Evolutionary conservation across 1,140 invertebrate species (phyloP).

Genomic region (Nasonia vitripennis): DNA sequence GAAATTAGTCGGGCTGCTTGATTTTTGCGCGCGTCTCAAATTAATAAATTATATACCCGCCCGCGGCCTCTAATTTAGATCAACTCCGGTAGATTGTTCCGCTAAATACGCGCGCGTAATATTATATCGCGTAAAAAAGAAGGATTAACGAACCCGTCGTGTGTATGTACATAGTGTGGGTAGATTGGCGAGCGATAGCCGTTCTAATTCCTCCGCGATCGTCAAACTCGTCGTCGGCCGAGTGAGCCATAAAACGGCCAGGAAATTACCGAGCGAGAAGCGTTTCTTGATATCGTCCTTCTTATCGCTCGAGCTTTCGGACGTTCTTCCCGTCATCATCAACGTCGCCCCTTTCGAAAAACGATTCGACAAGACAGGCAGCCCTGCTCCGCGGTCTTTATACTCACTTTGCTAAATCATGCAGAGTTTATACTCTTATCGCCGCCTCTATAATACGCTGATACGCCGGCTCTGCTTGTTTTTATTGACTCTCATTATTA

Average conservation of each 20-base stretch:
- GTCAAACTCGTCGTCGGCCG: constrained; percentile 36
- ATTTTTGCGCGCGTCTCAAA: background rate
- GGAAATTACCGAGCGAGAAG: constrained; percentile 47
- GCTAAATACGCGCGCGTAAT: background rate
- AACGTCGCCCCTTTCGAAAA: constrained; percentile 41
- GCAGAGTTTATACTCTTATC: constrained; percentile 17
- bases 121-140: background rate
- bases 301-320: constrained; percentile 45
- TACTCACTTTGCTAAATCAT: constrained; percentile 20
- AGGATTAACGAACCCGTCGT: background rate
- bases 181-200: constrained; percentile 18
- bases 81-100: background rate
- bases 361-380: constrained; percentile 4
- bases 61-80: constrained; percentile 21
- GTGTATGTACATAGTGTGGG: background rate
- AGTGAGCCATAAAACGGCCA: constrained; percentile 45
- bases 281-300: constrained; percentile 39
- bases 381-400: background rate
- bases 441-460: too few species aligned
- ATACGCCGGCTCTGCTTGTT: too few species aligned
- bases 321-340: constrained; percentile 36
- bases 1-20: constrained; percentile 28
- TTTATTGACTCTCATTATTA: too few species aligned
- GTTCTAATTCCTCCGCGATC: constrained; percentile 46
- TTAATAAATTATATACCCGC: constrained; percentile 18